Evolutionary conservation across 2,888 invertebrate genomes (phyloP), one percentile per base, ranked within the genome.

Genomic region (Neria commutata): DNA sequence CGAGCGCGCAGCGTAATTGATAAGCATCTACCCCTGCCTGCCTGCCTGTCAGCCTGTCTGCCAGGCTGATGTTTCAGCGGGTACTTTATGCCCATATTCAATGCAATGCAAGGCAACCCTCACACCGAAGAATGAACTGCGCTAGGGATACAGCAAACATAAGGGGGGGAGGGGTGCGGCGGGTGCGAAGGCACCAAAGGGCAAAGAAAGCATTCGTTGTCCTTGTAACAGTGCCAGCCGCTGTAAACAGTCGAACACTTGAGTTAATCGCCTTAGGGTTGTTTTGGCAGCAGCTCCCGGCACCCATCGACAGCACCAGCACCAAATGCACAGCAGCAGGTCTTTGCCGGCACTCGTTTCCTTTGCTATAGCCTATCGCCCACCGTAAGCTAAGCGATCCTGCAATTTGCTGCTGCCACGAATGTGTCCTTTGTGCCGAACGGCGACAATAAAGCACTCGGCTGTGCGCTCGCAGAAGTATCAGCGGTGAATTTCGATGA

Each of bases 231-330:
- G 60, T 66, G 67, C 61, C 64, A 64, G 67, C 61, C 64, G 63
- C 65, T 64, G 46, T 52, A 55, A 61, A 61, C 63, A 69, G 68
- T 67, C 71, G 65, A 67, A 65, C 73, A 75, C 75, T 75, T 75
- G 77, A 75, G 71, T 72, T 77, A 75, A 75, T 75, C 77, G 77
- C 76, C 71, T 77, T 76, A 75, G 75, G 77, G 75, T 77, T 75
- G 76, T 74, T 75, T 70, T 73, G 63, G 42, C 21, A 55, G 6
- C 1, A 40, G 17, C 16, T n/a, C n/a, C n/a, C n/a, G n/a, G n/a
- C n/a, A n/a, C n/a, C n/a, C n/a, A n/a, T n/a, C n/a, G n/a, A n/a
- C n/a, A n/a, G n/a, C n/a, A n/a, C n/a, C n/a, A n/a, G n/a, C 37
- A 37, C 37, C 37, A 37, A 37, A n/a, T 37, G 37, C 37, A n/a